Base-by-base conservation (phyloP, 1,140 invertebrate species). In the Lysiphlebus fabarum region DNA sequence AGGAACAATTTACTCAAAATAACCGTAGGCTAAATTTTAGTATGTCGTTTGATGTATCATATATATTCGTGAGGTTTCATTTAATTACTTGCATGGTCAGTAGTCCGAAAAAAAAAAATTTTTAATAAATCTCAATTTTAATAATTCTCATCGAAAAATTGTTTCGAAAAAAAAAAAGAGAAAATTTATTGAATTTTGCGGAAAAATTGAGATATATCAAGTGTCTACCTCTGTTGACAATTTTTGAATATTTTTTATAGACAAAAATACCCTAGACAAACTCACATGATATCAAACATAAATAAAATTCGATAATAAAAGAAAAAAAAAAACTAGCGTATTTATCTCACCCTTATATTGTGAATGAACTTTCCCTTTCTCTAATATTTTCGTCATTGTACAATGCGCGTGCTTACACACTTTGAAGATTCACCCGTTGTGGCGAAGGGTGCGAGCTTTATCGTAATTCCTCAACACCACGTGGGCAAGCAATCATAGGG, bases 391-490 rank as follows among this genome's bases (percentile, higher is more conserved):
- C 17, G 2, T 26, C 17, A 26, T 26, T 26, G 17, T 4, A 40
- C 45, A 40, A 44, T 48, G 59, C 65, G 62, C 62, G 65, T 67
- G 62, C 66, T 59, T 64, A 59, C 54, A 60, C 59, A 58, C 45
- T 42, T 51, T 57, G 17, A 40, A 64, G 53, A 54, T 54, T 51
- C 57, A 12, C 48, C 44, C 17, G 41, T 17, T 8, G 38, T 14
- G 38, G 37, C 33, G 44, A 53, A 45, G 51, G 11, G 11, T 43
- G 36, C n/a, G 11, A 45, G 50, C 33, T 44, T 12, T 1, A 14
- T 61, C 43, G 71, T 73, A 75, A 75, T 75, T 75, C 70, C 73
- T 67, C 62, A 45, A 67, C 67, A 73, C 65, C 73, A 73, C 73
- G 73, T 74, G 72, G 68, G 64, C 57, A 58, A 64, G 56, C 65